phyloP scores from a whole-genome alignment of 1,140 invertebrate genomes.

The Mesaphorura yosii region DNA sequence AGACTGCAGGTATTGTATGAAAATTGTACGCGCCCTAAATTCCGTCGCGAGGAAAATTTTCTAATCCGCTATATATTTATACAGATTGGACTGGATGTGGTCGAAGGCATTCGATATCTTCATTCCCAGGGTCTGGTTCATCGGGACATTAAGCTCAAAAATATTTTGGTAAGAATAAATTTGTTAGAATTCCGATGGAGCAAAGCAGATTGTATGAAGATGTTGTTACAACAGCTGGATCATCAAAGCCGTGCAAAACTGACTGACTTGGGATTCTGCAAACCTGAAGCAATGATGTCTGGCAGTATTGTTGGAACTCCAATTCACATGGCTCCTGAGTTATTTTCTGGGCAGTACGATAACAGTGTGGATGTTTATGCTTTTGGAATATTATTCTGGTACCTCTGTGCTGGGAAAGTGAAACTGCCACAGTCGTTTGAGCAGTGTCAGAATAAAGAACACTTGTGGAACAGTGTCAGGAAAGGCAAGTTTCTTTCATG shows the following conservation, averaged over 20 bases:
- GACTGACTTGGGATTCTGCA: constrained; percentile 82
- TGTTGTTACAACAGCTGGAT: constrained; percentile 46
- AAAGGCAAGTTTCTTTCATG: constrained; percentile 55
- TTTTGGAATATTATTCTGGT: constrained; percentile 86
- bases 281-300: constrained; percentile 82
- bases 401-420: constrained; percentile 71
- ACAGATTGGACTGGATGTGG: constrained; percentile 70
- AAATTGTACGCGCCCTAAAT: neutral
- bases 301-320: constrained; percentile 76
- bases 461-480: constrained; percentile 70
- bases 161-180: constrained; percentile 55
- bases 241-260: constrained; percentile 61
- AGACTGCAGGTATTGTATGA: constrained; percentile 45
- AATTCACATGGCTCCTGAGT: constrained; percentile 84
- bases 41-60: too few relatives aligned
- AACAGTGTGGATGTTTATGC: constrained; percentile 80
- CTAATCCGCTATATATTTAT: too few relatives aligned
- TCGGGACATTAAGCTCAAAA: constrained; percentile 81
- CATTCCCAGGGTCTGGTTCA: constrained; percentile 79
- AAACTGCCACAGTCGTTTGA: constrained; percentile 69
- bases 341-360: constrained; percentile 68
- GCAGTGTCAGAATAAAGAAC: constrained; percentile 75
- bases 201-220: too few relatives aligned
- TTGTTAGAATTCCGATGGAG: too few relatives aligned
- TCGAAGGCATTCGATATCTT: constrained; percentile 72